Evolutionary conservation across 2,113 vertebrate species (phyloP).

Genomic region (human): GRCh38 chr5:139805501-139806000

Average conservation of each 20-base stretch:
- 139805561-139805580: neutral
- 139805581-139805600: neutral
- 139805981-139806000: constrained; percentile 30
- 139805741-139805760: constrained; percentile 68
- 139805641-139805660: neutral
- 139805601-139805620: neutral
- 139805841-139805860: constrained; percentile 51
- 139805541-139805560: neutral
- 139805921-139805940: constrained; percentile 6
- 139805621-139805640: neutral
- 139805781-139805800: constrained; percentile 17
- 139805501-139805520: neutral
- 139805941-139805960: neutral
- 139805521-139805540: neutral
- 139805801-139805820: neutral
- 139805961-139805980: neutral
- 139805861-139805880: neutral
- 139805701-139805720: constrained; percentile 69
- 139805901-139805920: neutral
- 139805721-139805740: constrained; percentile 75
- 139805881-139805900: neutral
- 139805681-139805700: constrained; percentile 18
- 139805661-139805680: neutral
- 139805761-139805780: constrained; percentile 62
- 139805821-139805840: constrained; percentile 21